Base-by-base conservation (phyloP, 2,113 vertebrate species). In the Trichomycterus rosablanca region DNA sequence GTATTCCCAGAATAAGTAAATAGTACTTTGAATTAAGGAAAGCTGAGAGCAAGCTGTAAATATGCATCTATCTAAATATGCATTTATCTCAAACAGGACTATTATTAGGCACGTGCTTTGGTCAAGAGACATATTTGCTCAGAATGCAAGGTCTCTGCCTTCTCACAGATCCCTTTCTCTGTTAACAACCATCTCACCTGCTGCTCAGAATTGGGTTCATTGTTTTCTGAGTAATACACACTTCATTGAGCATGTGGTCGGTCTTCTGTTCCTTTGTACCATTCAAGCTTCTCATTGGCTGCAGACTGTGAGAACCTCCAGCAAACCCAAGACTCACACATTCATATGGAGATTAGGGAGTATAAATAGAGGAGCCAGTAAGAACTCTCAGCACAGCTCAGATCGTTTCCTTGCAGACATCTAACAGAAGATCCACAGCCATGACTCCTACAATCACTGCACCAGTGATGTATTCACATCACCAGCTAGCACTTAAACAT, bases 371-470 rank as follows among this genome's bases (percentile, higher is more conserved):
- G 60, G 50, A 58, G 34, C 4, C 30, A 65, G 34, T 8, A 19
- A 66, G 49, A 77, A 76, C 54, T 39, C 57, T n/a, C n/a, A n/a
- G n/a, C n/a, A n/a, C 74, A 86, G 82, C 57, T 80, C 78, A 83
- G 68, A 78, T 37, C 74, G 76, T 86, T 75, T 74, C 74, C 48
- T 53, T 24, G 16, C 64, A 71, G 58, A 72, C 42, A 55, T 44
- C 26, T 69, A 37, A 74, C 50, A 63, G 42, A 49, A 66, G 56
- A 61, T 20, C 55, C 49, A 60, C 35, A 81, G 66, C 71, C 14
- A 87, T 89, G 86, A 75, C 84, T 28, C 86, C 85, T 54, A 79
- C 80, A 72, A 77, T 78, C 57, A 69, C 72, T 66, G 76, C 74
- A 73, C 69, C 77, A 48, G 37, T 71, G 26, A 69, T 53, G 59